Evolutionary conservation across 2,888 invertebrate genomes (phyloP).

Genomic region (Bellardia bayeri): DNA sequence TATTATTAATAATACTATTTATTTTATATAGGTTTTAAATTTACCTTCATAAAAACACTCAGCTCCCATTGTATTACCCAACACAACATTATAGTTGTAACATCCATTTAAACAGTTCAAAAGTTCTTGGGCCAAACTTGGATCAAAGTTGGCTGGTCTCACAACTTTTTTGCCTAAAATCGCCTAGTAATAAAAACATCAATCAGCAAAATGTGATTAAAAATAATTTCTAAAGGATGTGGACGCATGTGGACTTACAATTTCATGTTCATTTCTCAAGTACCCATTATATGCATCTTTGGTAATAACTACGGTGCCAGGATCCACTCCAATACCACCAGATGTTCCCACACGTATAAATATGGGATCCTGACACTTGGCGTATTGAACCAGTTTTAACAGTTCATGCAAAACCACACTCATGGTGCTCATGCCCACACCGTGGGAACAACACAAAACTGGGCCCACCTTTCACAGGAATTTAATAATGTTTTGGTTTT

Average conservation of each 20-base stretch:
- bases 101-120: conserved; percentile 77
- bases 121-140: conserved; percentile 86
- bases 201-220: neutral
- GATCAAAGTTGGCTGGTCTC: conserved; percentile 92
- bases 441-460: conserved; percentile 87
- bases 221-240: too few species aligned
- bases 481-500: neutral
- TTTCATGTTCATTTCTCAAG: conserved; percentile 90
- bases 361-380: conserved; percentile 93
- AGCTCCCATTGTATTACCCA: conserved; percentile 90
- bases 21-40: neutral
- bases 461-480: conserved; percentile 79
- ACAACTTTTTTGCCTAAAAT: conserved; percentile 92
- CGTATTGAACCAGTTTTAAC: conserved; percentile 96
- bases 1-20: too few species aligned
- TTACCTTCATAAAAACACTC: conserved; percentile 92
- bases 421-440: conserved; percentile 98
- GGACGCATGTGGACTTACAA: conserved; percentile 86
- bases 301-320: conserved; percentile 96
- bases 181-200: conserved; percentile 85
- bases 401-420: conserved; percentile 98
- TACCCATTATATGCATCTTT: conserved; percentile 95
- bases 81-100: conserved; percentile 82
- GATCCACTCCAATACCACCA: conserved; percentile 95
- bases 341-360: conserved; percentile 97